phyloP scores from a whole-genome alignment of 2,888 invertebrate genomes.

The Toxonevra muliebris region DNA sequence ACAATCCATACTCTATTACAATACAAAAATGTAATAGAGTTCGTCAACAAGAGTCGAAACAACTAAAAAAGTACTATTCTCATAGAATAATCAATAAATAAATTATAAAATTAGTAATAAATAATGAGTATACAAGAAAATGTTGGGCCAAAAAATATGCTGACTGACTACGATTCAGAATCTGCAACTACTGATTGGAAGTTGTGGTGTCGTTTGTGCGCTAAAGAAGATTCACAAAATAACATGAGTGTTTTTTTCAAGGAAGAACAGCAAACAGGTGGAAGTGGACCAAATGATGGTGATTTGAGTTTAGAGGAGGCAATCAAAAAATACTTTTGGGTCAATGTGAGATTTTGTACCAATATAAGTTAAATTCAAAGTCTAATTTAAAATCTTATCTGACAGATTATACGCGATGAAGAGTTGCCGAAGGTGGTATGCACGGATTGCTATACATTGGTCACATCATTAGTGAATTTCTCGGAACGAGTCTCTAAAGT shows the following conservation, averaged over 20 bases:
- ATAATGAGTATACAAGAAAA: too few relatives aligned
- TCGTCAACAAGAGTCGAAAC: too few relatives aligned
- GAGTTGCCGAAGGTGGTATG: constrained; percentile 54
- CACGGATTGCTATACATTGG: constrained; percentile 48
- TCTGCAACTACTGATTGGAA: constrained; percentile 41
- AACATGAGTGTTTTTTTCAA: constrained; percentile 53
- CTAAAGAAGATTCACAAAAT: constrained; percentile 50
- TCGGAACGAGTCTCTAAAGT: constrained; percentile 52
- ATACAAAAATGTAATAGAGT: too few relatives aligned
- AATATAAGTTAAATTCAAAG: constrained; percentile 37
- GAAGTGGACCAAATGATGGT: not conserved
- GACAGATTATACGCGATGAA: constrained; percentile 32
- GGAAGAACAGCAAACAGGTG: constrained; percentile 38
- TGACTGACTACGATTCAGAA: too few relatives aligned
- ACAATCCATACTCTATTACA: too few relatives aligned
- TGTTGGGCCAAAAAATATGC: too few relatives aligned
- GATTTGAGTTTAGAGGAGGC: constrained; percentile 48
- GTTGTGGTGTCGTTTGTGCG: constrained; percentile 55
- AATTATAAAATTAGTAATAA: too few relatives aligned
- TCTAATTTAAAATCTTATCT: not conserved
- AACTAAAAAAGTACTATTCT: too few relatives aligned
- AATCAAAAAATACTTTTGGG: constrained; percentile 56
- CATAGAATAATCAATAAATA: too few relatives aligned
- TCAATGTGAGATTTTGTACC: constrained; percentile 50
- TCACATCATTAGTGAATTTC: constrained; percentile 50